Base-by-base conservation (phyloP, 2,888 invertebrate species). In the Chaetogeoica ovagalla region DNA sequence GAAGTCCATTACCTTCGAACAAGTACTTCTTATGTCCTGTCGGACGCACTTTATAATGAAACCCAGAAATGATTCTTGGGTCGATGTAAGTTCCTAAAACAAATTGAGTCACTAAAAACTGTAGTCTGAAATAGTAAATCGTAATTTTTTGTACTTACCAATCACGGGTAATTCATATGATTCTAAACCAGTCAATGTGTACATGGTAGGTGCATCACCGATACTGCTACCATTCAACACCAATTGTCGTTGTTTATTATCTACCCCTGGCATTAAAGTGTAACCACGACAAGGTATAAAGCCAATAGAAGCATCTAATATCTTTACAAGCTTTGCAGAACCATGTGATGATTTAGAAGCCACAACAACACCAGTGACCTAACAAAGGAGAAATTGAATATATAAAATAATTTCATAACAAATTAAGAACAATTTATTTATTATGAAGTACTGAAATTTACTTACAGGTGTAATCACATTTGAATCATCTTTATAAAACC, bases 51-150 rank as follows among this genome's bases (percentile, higher is more conserved):
- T 89, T 89, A 87, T 93, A 93, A 84, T 88, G 87, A 87, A 93
- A 93, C 37, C 93, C 93, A 82, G 93, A 91, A 82, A 91, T 87
- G 82, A 93, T 89, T 83, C 91, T 89, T 68, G 90, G 89, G 85
- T 93, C 93, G 9, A 93, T 90, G 84, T 90, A 92, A 7, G 93
- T 92, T 83, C 93, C 91, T 91, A 84, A 66, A 84, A 83, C 23
- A 30, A 63, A 55, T 30, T 0, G 37, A 76, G 4, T 72, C 43
- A 57, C 74, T 23, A 4, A 11, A 0, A 68, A 39, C 19, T 62
- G 60, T 17, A 4, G 13, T 23, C 6, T 48, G 15, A 48, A 57
- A 30, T 11, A 19, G 8, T n/a, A 4, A 8, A 57, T 48, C 1
- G 19, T 39, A 19, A 1, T 19, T n/a, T 60, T 37, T 9, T 76